These are phyloP conservation scores for Scaptomyza graminum DNA, from an alignment of 1,140 invertebrate species.

Conservation along the genomic window DNA sequence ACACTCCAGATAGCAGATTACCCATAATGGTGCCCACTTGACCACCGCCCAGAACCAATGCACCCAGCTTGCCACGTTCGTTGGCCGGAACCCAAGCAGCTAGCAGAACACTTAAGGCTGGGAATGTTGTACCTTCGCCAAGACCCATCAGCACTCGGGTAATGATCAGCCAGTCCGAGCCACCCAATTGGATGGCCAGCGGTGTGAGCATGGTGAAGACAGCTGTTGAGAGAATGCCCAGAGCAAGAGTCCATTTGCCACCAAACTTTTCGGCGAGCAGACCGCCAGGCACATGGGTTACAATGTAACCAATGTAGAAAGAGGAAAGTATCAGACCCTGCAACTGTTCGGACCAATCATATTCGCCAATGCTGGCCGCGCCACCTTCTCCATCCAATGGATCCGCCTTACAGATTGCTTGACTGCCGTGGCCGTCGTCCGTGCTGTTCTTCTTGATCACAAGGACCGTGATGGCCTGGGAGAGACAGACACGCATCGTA, in stretches of 20 bases:
- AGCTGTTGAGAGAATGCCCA: slow-evolving; percentile 89
- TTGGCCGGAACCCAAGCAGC: slow-evolving; percentile 90
- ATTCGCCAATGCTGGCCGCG: slow-evolving; percentile 47
- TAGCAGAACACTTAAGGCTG: slow-evolving; percentile 89
- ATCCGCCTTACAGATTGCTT: slow-evolving; percentile 65
- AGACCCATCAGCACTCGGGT: slow-evolving; percentile 88
- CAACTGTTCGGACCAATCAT: slow-evolving; percentile 70
- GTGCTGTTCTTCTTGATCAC: slow-evolving; percentile 83
- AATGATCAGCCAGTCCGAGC: slow-evolving; percentile 87
- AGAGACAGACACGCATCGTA: slow-evolving; percentile 94
- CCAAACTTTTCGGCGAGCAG: slow-evolving; percentile 89
- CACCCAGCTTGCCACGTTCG: slow-evolving; percentile 90
- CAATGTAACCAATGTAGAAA: slow-evolving; percentile 87
- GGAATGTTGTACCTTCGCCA: slow-evolving; percentile 91
- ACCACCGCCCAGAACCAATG: slow-evolving; percentile 89
- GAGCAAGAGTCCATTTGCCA: slow-evolving; percentile 90
- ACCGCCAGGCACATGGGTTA: slow-evolving; percentile 86
- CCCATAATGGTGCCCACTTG: slow-evolving; percentile 90
- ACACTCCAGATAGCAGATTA: slow-evolving; percentile 88
- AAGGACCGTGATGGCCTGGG: slow-evolving; percentile 96
- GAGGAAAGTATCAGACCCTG: slow-evolving; percentile 86
- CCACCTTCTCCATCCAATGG: slow-evolving; percentile 42
- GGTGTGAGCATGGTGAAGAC: slow-evolving; percentile 90
- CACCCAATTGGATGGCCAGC: slow-evolving; percentile 86
- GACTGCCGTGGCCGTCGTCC: slow-evolving; percentile 13